phyloP scores from a whole-genome alignment of 1,140 invertebrate species.

The Achroia grisella region DNA sequence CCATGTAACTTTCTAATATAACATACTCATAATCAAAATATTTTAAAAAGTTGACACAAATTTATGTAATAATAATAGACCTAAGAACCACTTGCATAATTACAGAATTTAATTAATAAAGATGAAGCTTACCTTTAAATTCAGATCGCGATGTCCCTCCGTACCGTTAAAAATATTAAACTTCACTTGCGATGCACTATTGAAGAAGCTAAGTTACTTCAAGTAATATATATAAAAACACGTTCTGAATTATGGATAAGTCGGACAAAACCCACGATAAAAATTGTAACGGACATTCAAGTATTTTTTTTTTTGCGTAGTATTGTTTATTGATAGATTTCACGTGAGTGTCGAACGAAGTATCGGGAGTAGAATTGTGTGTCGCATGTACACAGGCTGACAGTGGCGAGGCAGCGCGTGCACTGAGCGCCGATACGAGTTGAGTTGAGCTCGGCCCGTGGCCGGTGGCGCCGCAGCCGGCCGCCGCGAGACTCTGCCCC shows the following conservation, averaged over 20 bases:
- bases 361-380: constrained; percentile 14
- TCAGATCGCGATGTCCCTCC: constrained; percentile 38
- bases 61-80: too few relatives aligned
- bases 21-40: constrained; percentile 25
- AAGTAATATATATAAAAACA: constrained; percentile 25
- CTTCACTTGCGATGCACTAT: constrained; percentile 49
- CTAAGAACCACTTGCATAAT: not conserved
- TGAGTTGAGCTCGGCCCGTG: not conserved
- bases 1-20: constrained; percentile 63
- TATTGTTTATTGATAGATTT: constrained; percentile 6
- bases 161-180: constrained; percentile 44
- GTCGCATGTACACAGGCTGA: constrained; percentile 39
- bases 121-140: constrained; percentile 49
- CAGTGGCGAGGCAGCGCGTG: constrained; percentile 55
- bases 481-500: constrained; percentile 53
- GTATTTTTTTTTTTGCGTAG: constrained; percentile 15
- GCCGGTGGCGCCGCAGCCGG: constrained; percentile 38
- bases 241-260: constrained; percentile 11
- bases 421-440: constrained; percentile 50
- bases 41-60: not conserved
- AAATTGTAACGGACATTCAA: constrained; percentile 9
- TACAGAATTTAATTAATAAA: constrained; percentile 7
- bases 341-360: constrained; percentile 13
- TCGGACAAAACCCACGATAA: constrained; percentile 14
- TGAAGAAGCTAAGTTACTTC: constrained; percentile 17